Percentiles rank a stretch among this genome's conserved stretches.
phyloP scores from a whole-genome alignment of 2,113 vertebrate species.

The Onychorhynchus coronatus region DNA sequence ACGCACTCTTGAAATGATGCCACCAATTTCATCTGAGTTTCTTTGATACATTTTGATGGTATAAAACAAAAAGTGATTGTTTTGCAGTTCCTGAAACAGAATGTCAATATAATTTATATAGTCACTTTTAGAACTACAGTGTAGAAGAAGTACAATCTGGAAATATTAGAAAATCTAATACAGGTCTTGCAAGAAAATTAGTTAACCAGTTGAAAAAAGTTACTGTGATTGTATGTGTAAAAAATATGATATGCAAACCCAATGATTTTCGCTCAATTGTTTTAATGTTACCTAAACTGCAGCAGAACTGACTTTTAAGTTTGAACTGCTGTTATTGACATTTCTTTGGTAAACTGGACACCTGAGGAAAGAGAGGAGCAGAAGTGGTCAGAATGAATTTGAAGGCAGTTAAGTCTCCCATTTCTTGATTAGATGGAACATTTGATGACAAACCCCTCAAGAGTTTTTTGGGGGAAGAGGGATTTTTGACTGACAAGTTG shows the following conservation, averaged over 20 bases:
- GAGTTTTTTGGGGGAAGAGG: not conserved
- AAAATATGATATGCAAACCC: not conserved
- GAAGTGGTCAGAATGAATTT: not conserved
- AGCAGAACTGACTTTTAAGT: not conserved
- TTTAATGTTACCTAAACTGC: not conserved
- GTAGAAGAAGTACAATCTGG: not conserved
- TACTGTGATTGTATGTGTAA: not conserved
- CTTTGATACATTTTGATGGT: not conserved
- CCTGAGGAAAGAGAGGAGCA: not conserved
- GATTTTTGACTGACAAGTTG: constrained; percentile 17
- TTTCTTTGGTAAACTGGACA: not conserved
- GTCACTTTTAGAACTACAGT: constrained; percentile 3
- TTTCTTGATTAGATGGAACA: not conserved
- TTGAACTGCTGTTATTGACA: not conserved
- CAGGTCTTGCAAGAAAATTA: not conserved
- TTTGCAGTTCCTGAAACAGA: not conserved
- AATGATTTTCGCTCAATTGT: not conserved
- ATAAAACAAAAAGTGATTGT: not conserved
- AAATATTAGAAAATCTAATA: not conserved
- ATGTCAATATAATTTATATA: not conserved
- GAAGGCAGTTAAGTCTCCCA: not conserved
- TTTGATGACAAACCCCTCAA: not conserved
- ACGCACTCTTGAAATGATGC: not conserved
- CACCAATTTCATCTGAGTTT: not conserved
- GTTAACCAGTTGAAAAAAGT: constrained; percentile 15